Conservation (phyloP, 2,113 vertebrate genomes). For the Cephalopholis sonnerati region DNA sequence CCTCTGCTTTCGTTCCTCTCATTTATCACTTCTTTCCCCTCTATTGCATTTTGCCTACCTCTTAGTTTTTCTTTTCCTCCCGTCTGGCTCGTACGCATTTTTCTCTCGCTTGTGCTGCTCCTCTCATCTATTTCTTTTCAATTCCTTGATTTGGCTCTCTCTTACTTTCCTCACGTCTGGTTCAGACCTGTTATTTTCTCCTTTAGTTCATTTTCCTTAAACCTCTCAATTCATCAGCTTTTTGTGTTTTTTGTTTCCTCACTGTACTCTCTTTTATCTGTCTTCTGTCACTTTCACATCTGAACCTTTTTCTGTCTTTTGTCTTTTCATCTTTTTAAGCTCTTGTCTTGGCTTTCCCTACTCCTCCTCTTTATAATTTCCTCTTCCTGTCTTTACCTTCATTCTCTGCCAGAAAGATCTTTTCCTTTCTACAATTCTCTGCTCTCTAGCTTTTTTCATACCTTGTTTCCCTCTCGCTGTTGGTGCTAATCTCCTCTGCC, state of each 20-base stretch:
- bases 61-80: neutral
- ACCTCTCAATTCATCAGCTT: neutral
- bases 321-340: too few relatives aligned
- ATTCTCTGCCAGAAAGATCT: neutral
- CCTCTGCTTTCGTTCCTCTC: neutral
- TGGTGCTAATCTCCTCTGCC: neutral
- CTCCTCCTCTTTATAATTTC: neutral
- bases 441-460: neutral
- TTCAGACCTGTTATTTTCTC: neutral
- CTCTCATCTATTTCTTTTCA: conserved; percentile 1
- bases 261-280: too few relatives aligned
- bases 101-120: neutral
- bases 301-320: neutral
- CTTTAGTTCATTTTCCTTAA: neutral
- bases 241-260: neutral
- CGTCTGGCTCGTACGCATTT: neutral
- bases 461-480: neutral
- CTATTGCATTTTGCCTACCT: conserved; percentile 7
- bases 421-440: neutral
- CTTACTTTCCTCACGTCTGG: neutral
- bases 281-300: neutral
- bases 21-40: conserved; percentile 40
- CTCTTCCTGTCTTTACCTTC: neutral
- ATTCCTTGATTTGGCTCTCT: neutral
- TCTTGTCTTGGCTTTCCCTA: neutral